A percentile compares a stretch with the other conserved stretches of the same genome.
phyloP scores from a whole-genome alignment of 2,113 vertebrate genomes.

The Larimichthys crocea region DNA sequence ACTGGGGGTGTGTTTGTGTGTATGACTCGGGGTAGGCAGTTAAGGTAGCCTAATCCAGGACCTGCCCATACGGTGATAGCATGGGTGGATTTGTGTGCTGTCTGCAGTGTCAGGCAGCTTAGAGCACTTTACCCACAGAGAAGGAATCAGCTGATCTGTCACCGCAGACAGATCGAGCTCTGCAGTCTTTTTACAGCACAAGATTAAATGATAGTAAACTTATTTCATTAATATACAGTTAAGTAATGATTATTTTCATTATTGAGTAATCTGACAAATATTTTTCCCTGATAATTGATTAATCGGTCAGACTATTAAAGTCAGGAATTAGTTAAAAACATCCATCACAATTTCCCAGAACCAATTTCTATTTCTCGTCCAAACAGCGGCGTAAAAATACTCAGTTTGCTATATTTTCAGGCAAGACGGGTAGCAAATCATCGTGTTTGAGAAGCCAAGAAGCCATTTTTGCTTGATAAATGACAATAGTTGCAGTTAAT shows the following conservation, averaged over 20 bases:
- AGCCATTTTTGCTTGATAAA: neutral
- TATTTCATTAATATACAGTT: neutral
- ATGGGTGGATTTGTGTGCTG: conserved; percentile 46
- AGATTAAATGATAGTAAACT: neutral
- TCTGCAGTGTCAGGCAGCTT: conserved; percentile 15
- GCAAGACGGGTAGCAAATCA: neutral
- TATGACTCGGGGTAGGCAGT: neutral
- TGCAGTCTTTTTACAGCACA: neutral
- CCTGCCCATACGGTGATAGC: conserved; percentile 30
- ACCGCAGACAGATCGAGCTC: neutral
- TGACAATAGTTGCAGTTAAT: neutral
- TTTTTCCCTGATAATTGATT: neutral
- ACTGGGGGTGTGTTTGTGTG: conserved; percentile 45
- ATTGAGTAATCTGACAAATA: neutral
- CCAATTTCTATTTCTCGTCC: too few species aligned
- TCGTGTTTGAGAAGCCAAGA: neutral
- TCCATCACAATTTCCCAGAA: too few species aligned
- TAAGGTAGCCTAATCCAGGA: conserved; percentile 46
- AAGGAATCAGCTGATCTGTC: conserved; percentile 43
- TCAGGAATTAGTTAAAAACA: too few species aligned
- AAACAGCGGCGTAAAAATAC: too few species aligned
- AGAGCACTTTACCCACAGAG: conserved; percentile 6
- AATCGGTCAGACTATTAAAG: too few species aligned
- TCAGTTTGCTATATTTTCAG: too few species aligned
- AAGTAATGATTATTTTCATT: neutral